These are phyloP conservation scores for Pharmacophagus antenor DNA, from an alignment of 2,888 invertebrate species.

Conservation along the genomic window DNA sequence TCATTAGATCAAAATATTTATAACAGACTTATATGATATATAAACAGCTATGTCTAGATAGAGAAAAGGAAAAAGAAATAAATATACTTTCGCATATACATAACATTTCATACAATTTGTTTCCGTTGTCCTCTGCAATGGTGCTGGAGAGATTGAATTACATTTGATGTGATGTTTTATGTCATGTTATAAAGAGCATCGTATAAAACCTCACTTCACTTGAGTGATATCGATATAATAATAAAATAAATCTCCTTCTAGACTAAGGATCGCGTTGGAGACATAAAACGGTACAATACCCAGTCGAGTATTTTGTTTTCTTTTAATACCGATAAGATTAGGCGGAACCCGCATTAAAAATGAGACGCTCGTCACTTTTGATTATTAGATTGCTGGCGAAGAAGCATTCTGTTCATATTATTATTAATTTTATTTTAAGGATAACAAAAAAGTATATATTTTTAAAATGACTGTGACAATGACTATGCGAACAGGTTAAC, in stretches of 20 bases:
- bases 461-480: no score
- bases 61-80: not conserved
- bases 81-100: not conserved
- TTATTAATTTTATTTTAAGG: not conserved
- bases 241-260: slow-evolving; percentile 28
- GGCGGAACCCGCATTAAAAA: not conserved
- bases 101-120: slow-evolving; percentile 9
- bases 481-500: no score
- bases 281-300: slow-evolving; percentile 28
- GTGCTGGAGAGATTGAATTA: slow-evolving; percentile 24
- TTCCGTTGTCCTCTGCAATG: slow-evolving; percentile 11
- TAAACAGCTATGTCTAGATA: not conserved
- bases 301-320: slow-evolving; percentile 23
- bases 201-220: slow-evolving; percentile 31
- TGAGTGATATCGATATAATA: slow-evolving; percentile 31
- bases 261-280: slow-evolving; percentile 22
- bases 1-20: not conserved
- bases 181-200: slow-evolving; percentile 24
- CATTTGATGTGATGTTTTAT: slow-evolving; percentile 30
- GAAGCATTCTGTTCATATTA: not conserved
- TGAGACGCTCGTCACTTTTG: not conserved
- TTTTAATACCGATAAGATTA: slow-evolving; percentile 27
- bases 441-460: no score
- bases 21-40: not conserved
- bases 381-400: not conserved